These are phyloP conservation scores for Chaetodon trifasciatus DNA, from an alignment of 2,797 vertebrate genomes.

Conservation along the genomic window DNA sequence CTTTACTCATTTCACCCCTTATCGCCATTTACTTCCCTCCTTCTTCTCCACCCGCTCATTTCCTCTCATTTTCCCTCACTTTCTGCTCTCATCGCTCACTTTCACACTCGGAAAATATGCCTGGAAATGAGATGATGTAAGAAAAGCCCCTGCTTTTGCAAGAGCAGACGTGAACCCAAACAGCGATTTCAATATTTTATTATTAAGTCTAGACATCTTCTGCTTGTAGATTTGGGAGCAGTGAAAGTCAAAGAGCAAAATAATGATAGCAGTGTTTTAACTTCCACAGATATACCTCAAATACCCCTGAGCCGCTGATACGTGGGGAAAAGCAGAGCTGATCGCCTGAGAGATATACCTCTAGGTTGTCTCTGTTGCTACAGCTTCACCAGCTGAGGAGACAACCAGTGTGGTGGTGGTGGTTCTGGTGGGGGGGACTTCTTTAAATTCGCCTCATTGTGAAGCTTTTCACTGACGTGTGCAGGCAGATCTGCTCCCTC, in stretches of 20 bases:
- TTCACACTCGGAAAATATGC: constrained; percentile 28
- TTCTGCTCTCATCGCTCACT: constrained; percentile 19
- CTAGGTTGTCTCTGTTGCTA: constrained; percentile 21
- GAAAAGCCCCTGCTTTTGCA: constrained; percentile 44
- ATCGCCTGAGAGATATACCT: constrained; percentile 35
- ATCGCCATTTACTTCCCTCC: constrained; percentile 17
- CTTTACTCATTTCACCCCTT: constrained; percentile 29
- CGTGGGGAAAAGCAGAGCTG: constrained; percentile 27
- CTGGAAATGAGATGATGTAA: constrained; percentile 68
- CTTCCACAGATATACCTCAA: not conserved
- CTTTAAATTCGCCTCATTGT: constrained; percentile 25
- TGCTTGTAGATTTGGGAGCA: constrained; percentile 10
- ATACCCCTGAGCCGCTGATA: constrained; percentile 26
- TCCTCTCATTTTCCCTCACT: constrained; percentile 35
- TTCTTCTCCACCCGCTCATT: constrained; percentile 29
- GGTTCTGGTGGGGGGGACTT: not conserved
- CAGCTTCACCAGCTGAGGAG: not conserved
- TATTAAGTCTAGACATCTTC: constrained; percentile 6
- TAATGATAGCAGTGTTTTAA: not conserved
- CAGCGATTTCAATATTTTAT: constrained; percentile 17
- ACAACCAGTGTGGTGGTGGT: not conserved
- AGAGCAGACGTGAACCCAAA: constrained; percentile 35
- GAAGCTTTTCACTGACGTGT: constrained; percentile 15
- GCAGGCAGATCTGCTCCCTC: constrained; percentile 16
- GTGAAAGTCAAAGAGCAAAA: constrained; percentile 24